Percentiles rank a stretch among this genome's conserved stretches.
These are phyloP conservation scores for Hormaphis cornu DNA, from an alignment of 1,140 invertebrate genomes.

Conservation along the genomic window DNA sequence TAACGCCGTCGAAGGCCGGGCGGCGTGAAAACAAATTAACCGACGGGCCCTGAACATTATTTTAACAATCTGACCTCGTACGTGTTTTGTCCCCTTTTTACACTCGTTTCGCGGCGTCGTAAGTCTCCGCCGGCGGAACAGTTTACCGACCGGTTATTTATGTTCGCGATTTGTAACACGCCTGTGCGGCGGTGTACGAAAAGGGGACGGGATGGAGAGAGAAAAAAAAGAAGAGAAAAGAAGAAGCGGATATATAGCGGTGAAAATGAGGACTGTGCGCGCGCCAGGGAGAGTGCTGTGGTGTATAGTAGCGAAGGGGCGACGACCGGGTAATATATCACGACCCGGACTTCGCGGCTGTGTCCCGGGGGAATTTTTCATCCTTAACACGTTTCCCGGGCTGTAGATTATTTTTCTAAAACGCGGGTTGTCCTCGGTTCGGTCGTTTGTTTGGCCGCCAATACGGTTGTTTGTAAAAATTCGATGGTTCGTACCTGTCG, in stretches of 20 bases:
- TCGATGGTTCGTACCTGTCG: no score
- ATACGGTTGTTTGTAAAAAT: no score
- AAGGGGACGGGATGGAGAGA: background rate
- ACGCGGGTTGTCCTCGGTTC: no score
- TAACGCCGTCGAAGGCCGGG: slow-evolving; percentile 12
- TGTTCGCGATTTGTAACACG: slow-evolving; percentile 21
- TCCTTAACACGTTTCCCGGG: background rate
- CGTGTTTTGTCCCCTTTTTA: background rate
- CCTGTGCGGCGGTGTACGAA: background rate
- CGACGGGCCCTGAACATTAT: background rate
- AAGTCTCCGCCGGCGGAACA: no score
- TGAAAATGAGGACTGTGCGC: background rate
- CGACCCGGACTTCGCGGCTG: background rate
- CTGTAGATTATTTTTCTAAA: background rate
- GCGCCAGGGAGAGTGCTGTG: background rate
- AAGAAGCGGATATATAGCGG: background rate
- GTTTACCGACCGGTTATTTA: no score
- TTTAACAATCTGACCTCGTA: background rate
- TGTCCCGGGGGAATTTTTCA: background rate
- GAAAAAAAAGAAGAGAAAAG: background rate
- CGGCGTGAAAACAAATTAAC: slow-evolving; percentile 22
- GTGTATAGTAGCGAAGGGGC: background rate
- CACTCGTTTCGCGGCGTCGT: background rate
- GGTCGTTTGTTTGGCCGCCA: no score
- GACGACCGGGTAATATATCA: background rate